Percentiles rank a stretch among this genome's conserved stretches.
These are phyloP conservation scores for Pterostichus madidus DNA, from an alignment of 2,888 invertebrate genomes.

Conservation along the genomic window DNA sequence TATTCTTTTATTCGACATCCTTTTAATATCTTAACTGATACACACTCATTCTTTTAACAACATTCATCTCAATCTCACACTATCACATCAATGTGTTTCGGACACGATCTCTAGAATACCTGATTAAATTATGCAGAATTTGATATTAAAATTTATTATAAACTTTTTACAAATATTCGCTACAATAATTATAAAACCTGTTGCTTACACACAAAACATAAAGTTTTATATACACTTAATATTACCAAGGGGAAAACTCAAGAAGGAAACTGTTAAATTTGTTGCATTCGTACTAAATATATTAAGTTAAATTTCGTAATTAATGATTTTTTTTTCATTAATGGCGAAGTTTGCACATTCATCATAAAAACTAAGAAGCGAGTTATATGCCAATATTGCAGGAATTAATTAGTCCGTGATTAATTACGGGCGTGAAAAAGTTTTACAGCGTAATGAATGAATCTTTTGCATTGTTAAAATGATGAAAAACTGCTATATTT, in stretches of 20 bases:
- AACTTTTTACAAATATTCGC: not conserved
- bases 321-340: slow-evolving; percentile 2
- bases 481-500: not conserved
- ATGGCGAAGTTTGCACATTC: not conserved
- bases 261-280: too few species aligned
- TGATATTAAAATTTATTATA: not conserved
- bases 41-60: too few species aligned
- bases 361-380: slow-evolving; percentile 6
- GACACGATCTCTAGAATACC: too few species aligned
- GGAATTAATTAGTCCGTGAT: slow-evolving; percentile 10
- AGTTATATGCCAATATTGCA: slow-evolving; percentile 2
- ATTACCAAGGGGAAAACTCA: too few species aligned
- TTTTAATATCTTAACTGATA: too few species aligned
- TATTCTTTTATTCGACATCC: too few species aligned
- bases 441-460: slow-evolving; percentile 2
- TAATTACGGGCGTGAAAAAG: slow-evolving; percentile 12
- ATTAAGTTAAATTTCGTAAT: not conserved
- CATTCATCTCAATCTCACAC: too few species aligned
- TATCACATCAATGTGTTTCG: too few species aligned
- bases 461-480: not conserved
- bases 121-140: too few species aligned
- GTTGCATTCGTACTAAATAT: not conserved
- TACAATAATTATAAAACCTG: not conserved
- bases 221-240: too few species aligned
- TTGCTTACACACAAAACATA: not conserved